Percentiles rank a stretch among this genome's conserved stretches.
Conservation (phyloP, 2,113 vertebrate species). For the Electrona antarctica region DNA sequence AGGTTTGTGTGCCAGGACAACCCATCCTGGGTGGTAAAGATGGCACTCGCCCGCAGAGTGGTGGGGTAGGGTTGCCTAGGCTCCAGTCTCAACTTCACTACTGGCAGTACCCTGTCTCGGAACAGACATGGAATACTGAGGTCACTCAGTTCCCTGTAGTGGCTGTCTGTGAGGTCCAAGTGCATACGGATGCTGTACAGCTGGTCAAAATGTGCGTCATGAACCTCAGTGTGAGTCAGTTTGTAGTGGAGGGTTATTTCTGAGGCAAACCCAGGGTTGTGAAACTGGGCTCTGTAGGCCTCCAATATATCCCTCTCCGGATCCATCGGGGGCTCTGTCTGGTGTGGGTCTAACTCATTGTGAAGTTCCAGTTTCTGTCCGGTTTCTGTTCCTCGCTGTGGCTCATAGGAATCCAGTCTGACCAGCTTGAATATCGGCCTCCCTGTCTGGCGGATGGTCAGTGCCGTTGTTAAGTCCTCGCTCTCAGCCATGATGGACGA, state of each 20-base stretch:
- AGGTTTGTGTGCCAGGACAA: conserved; percentile 78
- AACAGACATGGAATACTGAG: conserved; percentile 81
- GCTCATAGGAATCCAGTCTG: neutral
- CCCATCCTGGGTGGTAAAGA: conserved; percentile 81
- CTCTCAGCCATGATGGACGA: conserved; percentile 81
- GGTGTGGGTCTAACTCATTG: neutral
- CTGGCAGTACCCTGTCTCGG: conserved; percentile 53
- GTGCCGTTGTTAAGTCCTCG: conserved; percentile 74
- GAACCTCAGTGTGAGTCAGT: conserved; percentile 61
- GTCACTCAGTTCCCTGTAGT: conserved; percentile 77
- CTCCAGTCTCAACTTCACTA: conserved; percentile 75
- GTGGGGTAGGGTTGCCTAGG: conserved; percentile 80
- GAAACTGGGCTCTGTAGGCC: conserved; percentile 72
- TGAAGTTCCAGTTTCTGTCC: neutral
- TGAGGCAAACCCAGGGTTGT: conserved; percentile 58
- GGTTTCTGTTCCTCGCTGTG: rapidly evolving
- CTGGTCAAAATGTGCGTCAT: conserved; percentile 62
- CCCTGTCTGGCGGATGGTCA: conserved; percentile 78
- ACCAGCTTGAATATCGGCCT: conserved; percentile 66
- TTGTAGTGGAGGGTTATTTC: conserved; percentile 71
- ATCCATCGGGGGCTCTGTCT: neutral
- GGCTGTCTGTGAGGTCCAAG: conserved; percentile 71
- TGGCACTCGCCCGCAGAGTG: conserved; percentile 68
- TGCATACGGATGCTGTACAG: conserved; percentile 85
- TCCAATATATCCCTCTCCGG: conserved; percentile 24